phyloP scores from a whole-genome alignment of 2,797 vertebrate species.

The Pseudochromis fuscus region DNA sequence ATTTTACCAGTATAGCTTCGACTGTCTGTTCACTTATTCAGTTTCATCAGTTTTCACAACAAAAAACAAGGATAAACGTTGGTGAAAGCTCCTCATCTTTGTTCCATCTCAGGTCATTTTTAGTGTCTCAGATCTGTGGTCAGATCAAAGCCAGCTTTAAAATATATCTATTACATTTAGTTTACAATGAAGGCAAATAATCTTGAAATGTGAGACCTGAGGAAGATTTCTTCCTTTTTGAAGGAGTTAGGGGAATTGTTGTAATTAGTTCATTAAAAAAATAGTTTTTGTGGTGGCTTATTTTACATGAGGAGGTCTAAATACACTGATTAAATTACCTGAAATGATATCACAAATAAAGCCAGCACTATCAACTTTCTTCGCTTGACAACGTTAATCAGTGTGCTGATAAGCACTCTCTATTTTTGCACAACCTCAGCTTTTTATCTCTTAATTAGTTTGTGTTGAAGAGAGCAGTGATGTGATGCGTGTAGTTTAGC shows the following conservation, averaged over 20 bases:
- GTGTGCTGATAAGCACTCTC: conserved; percentile 34
- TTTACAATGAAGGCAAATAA: background rate
- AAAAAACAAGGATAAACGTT: too few relatives aligned
- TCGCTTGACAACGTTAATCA: conserved; percentile 25
- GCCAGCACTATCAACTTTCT: conserved; percentile 9
- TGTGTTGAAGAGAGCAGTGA: conserved; percentile 40
- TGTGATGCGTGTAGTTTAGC: conserved; percentile 36
- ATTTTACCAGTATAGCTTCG: background rate
- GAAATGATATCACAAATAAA: conserved; percentile 36
- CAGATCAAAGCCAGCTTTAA: background rate
- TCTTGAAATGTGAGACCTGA: too few relatives aligned
- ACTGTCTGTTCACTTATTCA: background rate
- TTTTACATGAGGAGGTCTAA: conserved; percentile 16
- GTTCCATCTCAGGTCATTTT: background rate
- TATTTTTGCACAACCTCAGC: conserved; percentile 25
- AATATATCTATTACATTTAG: background rate
- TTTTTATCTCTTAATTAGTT: conserved; percentile 61
- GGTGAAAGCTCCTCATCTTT: background rate
- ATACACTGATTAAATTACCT: conserved; percentile 18
- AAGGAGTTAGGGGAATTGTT: background rate
- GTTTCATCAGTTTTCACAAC: background rate
- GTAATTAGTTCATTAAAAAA: conserved; percentile 7
- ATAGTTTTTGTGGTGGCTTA: conserved; percentile 12
- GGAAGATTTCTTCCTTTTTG: background rate
- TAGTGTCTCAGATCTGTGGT: background rate